Evolutionary conservation across 2,888 invertebrate genomes (phyloP).

Genomic region (Hirtodrosophila cameraria): DNA sequence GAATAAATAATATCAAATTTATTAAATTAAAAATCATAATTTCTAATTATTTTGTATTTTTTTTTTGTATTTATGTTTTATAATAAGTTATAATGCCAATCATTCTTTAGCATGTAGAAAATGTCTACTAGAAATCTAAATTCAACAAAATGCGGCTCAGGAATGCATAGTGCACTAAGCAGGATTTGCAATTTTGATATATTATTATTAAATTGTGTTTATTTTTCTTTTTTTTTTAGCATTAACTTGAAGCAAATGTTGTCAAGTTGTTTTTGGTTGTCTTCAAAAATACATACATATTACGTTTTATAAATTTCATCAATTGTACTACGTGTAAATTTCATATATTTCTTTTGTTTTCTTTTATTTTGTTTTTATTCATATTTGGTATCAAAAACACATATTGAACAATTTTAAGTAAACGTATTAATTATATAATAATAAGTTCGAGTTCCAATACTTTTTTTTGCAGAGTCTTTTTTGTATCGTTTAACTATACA

Average conservation of each 20-base stretch:
- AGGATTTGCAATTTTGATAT: constrained; percentile 41
- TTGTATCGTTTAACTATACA: constrained; percentile 69
- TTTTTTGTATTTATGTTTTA: constrained; percentile 1
- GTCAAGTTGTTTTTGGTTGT: constrained; percentile 14
- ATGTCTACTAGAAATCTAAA: constrained; percentile 12
- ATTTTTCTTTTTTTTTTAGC: constrained; percentile 43
- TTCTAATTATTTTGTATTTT: constrained; percentile 33
- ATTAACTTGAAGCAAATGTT: constrained; percentile 39
- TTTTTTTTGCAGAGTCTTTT: constrained; percentile 70
- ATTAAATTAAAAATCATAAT: constrained; percentile 27
- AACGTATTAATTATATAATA: constrained; percentile 68
- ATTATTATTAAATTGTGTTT: constrained; percentile 37
- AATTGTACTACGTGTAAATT: constrained; percentile 77
- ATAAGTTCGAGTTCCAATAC: constrained; percentile 77
- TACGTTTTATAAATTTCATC: constrained; percentile 66
- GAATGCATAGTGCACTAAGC: constrained; percentile 61
- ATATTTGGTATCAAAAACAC: constrained; percentile 69
- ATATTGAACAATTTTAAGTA: constrained; percentile 71
- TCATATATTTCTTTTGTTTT: constrained; percentile 48
- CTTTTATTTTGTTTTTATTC: constrained; percentile 16
- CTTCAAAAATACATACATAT: constrained; percentile 64
- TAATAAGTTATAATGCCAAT: constrained; percentile 32
- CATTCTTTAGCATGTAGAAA: constrained; percentile 1
- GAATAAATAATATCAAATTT: constrained; percentile 73
- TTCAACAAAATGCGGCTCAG: constrained; percentile 53